These are phyloP conservation scores for Notothenia rossii DNA, from an alignment of 2,113 vertebrate species.

Conservation along the genomic window DNA sequence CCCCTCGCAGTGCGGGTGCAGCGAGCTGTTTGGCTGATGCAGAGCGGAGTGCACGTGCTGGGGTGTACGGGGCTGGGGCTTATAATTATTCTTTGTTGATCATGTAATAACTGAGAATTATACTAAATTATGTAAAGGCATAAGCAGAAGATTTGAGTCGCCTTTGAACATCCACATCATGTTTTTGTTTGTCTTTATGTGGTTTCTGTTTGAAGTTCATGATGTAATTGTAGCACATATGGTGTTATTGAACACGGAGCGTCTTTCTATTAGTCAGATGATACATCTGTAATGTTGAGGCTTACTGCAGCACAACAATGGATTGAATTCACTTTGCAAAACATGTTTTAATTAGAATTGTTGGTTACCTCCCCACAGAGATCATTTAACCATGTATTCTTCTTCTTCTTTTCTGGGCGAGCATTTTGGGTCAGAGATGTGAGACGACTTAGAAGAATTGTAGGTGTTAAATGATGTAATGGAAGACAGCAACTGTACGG, in stretches of 20 bases:
- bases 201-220: conserved; percentile 21
- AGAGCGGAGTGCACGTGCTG: too few species aligned
- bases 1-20: too few species aligned
- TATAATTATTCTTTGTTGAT: conserved; percentile 56
- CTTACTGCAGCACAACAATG: background rate
- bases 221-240: conserved; percentile 14
- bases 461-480: background rate
- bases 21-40: too few species aligned
- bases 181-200: conserved; percentile 29
- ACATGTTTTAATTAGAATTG: conserved; percentile 14
- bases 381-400: too few species aligned
- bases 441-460: background rate
- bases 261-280: background rate
- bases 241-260: background rate
- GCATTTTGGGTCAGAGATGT: background rate
- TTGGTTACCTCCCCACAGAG: too few species aligned
- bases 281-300: conserved; percentile 13
- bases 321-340: conserved; percentile 3
- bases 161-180: conserved; percentile 19
- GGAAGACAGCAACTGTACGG: too few species aligned
- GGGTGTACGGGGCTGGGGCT: too few species aligned
- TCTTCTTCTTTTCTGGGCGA: too few species aligned
- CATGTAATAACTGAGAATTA: conserved; percentile 47
- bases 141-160: conserved; percentile 31
- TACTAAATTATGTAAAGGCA: conserved; percentile 44